Conservation (phyloP, 2,113 vertebrate genomes). For the Pterocles burchelli region DNA sequence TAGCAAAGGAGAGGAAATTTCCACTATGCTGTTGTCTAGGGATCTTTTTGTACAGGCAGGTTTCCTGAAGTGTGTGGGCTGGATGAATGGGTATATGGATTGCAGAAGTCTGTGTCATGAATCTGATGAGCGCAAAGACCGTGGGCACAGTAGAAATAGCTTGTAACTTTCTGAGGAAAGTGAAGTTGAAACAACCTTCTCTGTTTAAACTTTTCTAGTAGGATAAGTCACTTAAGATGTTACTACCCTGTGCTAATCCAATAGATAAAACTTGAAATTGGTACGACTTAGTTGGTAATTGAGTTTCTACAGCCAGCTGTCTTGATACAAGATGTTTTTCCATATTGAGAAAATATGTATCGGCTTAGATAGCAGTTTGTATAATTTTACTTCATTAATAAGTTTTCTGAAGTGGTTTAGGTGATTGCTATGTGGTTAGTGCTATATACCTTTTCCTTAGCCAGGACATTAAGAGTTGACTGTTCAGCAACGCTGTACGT, state of each 20-base stretch:
- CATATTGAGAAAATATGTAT: not conserved
- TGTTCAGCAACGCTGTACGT: not conserved
- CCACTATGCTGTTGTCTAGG: constrained; percentile 69
- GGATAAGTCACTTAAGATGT: not conserved
- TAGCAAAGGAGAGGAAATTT: constrained; percentile 79
- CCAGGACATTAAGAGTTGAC: not conserved
- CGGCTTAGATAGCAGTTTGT: not conserved
- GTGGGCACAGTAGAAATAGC: not conserved
- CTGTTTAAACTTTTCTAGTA: not conserved
- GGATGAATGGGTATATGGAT: not conserved
- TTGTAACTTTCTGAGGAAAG: not conserved
- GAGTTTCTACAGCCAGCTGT: not conserved
- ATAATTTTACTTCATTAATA: not conserved
- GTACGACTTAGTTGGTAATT: not conserved
- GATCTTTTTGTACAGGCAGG: constrained; percentile 55
- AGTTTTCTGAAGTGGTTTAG: not conserved
- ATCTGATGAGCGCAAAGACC: not conserved
- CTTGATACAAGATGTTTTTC: not conserved
- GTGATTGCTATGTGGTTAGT: not conserved
- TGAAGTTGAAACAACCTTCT: not conserved
- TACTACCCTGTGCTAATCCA: not conserved
- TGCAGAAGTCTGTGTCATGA: not conserved
- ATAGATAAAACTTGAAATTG: not conserved
- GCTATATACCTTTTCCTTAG: not conserved
- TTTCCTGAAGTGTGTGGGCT: constrained; percentile 37